phyloP scores from a whole-genome alignment of 1,140 invertebrate species.

The Anoplophora glabripennis region DNA sequence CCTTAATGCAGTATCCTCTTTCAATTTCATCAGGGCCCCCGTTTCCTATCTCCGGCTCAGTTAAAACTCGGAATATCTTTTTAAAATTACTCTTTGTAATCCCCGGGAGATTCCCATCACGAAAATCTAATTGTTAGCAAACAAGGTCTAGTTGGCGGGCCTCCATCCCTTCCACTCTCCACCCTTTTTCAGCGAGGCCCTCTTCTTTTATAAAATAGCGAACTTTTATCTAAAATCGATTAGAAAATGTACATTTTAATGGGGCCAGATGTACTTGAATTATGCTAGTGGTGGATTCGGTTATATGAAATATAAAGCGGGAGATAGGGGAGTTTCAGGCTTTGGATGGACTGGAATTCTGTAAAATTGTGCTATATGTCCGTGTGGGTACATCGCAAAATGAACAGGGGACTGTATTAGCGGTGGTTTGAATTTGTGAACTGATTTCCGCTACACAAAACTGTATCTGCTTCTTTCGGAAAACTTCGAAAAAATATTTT shows the following conservation, averaged over 20 bases:
- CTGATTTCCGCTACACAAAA: no score
- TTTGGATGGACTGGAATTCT: not conserved
- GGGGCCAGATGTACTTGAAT: slow-evolving; percentile 17
- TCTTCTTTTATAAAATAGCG: slow-evolving; percentile 22
- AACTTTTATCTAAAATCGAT: slow-evolving; percentile 39
- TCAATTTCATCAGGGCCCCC: not conserved
- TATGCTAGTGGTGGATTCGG: no score
- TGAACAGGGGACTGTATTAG: no score
- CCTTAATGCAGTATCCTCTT: not conserved
- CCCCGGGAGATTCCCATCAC: slow-evolving; percentile 1
- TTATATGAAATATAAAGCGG: no score
- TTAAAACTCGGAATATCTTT: not conserved
- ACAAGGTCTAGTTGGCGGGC: slow-evolving; percentile 26
- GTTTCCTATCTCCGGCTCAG: not conserved
- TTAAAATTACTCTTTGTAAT: not conserved
- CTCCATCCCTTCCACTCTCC: slow-evolving; percentile 34
- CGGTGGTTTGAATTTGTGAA: no score
- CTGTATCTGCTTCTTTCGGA: no score
- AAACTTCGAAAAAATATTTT: no score
- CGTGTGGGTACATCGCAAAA: no score
- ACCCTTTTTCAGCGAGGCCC: slow-evolving; percentile 30
- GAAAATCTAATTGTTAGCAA: slow-evolving; percentile 19
- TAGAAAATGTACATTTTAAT: slow-evolving; percentile 36
- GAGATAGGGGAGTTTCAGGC: no score
- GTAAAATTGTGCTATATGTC: no score